Base-by-base conservation (phyloP, 2,797 vertebrate species). In the Bryconaethiops microstoma region DNA sequence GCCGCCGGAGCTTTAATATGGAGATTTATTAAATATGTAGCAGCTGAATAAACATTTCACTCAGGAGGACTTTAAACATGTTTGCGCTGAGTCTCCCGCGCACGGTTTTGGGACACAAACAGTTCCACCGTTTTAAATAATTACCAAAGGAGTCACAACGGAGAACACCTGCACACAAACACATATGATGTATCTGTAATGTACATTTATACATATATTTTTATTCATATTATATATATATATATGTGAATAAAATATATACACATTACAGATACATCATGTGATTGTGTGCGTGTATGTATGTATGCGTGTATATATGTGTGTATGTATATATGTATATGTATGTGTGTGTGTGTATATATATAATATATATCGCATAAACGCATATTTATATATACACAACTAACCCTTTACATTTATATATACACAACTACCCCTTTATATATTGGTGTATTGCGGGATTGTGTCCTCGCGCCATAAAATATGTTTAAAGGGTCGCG, bases 1-100 rank as follows among this genome's bases (percentile, higher is more conserved):
- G 50, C 23, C 23, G 1, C 63, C 70, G 77, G 60, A 76, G 39
- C 70, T 65, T 81, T 64, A 86, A 84, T 86, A 59, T 84, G 86
- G 71, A 87, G 83, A 85, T 87, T 60, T 63, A 82, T 71, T 65
- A 77, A 45, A 39, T 76, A 67, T 64, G 70, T 71, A 72, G 90
- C 92, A 94, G 92, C 93, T 94, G 93, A 92, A 91, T 92, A 91
- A 93, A 94, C 88, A 94, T 84, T 84, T 85, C 39, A 81, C 81
- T 29, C 80, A 82, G 65, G 83, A 70, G 84, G 79, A 88, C 89
- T 87, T 89, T 81, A 87, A 90, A 89, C 88, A 52, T 91, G 88
- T 94, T 94, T 94, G 89, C 87, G 88, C 85, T 89, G 87, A 88
- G 82, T 78, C 60, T 87, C 88, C 13, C 9, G 25, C 23, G 57